Evolutionary conservation across 2,888 invertebrate species (phyloP).

Genomic region (Euspilapteryx auroguttella): DNA sequence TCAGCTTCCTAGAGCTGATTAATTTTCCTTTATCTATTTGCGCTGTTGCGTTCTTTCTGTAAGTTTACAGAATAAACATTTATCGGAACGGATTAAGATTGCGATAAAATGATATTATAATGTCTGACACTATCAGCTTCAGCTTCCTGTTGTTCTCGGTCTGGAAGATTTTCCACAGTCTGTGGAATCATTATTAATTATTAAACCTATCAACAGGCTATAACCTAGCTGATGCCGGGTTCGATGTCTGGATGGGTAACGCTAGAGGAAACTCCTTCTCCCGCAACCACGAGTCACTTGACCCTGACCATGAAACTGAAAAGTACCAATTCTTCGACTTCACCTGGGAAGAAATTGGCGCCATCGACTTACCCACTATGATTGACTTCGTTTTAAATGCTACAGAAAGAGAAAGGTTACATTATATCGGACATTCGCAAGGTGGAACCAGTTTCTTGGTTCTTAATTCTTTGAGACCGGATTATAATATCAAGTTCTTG

Average conservation of each 20-base stretch:
- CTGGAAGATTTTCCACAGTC: too few species aligned
- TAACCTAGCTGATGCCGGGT: slow-evolving; percentile 67
- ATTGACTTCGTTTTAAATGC: slow-evolving; percentile 25
- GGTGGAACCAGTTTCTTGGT: slow-evolving; percentile 34
- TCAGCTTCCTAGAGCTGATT: too few species aligned
- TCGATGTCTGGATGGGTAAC: slow-evolving; percentile 84
- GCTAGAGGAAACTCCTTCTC: slow-evolving; percentile 76
- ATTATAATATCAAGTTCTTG: slow-evolving; percentile 27
- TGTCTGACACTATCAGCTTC: too few species aligned
- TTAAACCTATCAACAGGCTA: slow-evolving; percentile 49
- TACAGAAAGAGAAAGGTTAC: slow-evolving; percentile 21
- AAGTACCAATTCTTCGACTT: slow-evolving; percentile 30
- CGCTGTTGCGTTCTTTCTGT: too few species aligned
- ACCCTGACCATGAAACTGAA: slow-evolving; percentile 19
- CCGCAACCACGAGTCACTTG: slow-evolving; percentile 46
- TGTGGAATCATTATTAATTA: too few species aligned
- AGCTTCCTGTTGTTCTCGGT: too few species aligned
- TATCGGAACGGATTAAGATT: too few species aligned
- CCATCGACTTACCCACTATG: slow-evolving; percentile 28
- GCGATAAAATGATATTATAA: too few species aligned
- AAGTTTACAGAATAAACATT: too few species aligned
- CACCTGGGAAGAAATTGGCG: slow-evolving; percentile 35
- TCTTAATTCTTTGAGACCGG: slow-evolving; percentile 21
- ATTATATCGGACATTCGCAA: slow-evolving; percentile 45
- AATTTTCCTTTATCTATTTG: too few species aligned